Percentiles rank a stretch among this genome's conserved stretches.
phyloP scores from a whole-genome alignment of 2,888 invertebrate species.

The Apocheima hispidaria region DNA sequence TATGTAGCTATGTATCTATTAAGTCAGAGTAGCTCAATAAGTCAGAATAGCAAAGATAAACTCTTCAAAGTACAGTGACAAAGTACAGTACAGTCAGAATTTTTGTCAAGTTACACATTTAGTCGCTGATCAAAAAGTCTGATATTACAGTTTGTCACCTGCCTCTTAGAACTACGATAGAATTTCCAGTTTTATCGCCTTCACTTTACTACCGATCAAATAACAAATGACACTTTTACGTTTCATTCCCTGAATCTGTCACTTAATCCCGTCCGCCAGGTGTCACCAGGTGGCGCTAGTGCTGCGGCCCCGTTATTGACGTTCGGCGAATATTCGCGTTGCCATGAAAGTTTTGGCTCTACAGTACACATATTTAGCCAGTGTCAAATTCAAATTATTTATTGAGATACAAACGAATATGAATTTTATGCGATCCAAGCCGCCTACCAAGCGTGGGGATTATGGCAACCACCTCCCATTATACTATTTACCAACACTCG shows the following conservation, averaged over 20 bases:
- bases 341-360: too few species aligned
- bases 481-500: too few species aligned
- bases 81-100: background rate
- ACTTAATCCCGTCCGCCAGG: slow-evolving; percentile 18
- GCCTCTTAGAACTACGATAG: slow-evolving; percentile 4
- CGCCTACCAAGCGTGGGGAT: too few species aligned
- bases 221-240: slow-evolving; percentile 7
- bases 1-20: too few species aligned
- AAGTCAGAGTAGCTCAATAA: too few species aligned
- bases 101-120: background rate
- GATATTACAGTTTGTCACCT: background rate
- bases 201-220: slow-evolving; percentile 15
- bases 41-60: too few species aligned
- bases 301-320: background rate
- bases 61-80: too few species aligned
- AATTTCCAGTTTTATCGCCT: slow-evolving; percentile 9
- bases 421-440: too few species aligned
- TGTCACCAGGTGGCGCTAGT: slow-evolving; percentile 15
- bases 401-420: too few species aligned
- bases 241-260: slow-evolving; percentile 3
- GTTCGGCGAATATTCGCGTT: background rate
- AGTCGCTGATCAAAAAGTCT: background rate
- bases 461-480: too few species aligned
- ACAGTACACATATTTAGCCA: background rate
- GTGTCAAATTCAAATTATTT: too few species aligned